phyloP scores from a whole-genome alignment of 2,888 invertebrate genomes.

The Aphodius granarius region DNA sequence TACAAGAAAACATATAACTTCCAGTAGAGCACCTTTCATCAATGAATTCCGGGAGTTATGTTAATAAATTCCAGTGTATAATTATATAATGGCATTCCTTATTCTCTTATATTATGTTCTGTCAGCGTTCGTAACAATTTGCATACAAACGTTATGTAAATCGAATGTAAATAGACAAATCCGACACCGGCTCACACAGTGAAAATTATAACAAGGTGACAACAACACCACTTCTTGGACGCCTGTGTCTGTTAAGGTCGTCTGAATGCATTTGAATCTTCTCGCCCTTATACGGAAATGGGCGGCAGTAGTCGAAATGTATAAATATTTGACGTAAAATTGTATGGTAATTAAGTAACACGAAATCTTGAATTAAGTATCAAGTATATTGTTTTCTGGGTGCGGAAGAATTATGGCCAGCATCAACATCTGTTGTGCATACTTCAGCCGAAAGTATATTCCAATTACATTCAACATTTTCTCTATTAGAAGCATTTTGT shows the following conservation, averaged over 20 bases:
- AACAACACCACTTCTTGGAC: slow-evolving; percentile 11
- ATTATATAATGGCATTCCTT: slow-evolving; percentile 20
- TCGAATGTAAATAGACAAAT: slow-evolving; percentile 14
- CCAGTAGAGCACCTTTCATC: background rate
- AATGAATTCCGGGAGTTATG: slow-evolving; percentile 10
- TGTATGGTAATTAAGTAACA: slow-evolving; percentile 20
- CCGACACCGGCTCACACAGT: background rate
- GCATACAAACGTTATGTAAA: slow-evolving; percentile 26
- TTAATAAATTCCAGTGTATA: slow-evolving; percentile 19
- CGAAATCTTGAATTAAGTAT: background rate
- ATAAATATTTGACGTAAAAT: slow-evolving; percentile 11
- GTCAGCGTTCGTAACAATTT: slow-evolving; percentile 9
- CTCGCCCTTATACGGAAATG: slow-evolving; percentile 15
- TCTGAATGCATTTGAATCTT: background rate
- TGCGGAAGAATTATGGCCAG: background rate
- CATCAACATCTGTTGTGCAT: background rate
- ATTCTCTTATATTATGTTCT: slow-evolving; percentile 16
- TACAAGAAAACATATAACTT: background rate
- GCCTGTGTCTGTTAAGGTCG: background rate
- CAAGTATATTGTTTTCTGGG: background rate
- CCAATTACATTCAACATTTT: no score
- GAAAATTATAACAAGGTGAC: slow-evolving; percentile 27
- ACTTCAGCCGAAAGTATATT: no score
- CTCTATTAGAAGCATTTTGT: no score
- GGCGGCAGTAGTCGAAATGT: slow-evolving; percentile 19